These are phyloP conservation scores for Triplophysa siluroides DNA, from an alignment of 2,113 vertebrate species.

Conservation along the genomic window DNA sequence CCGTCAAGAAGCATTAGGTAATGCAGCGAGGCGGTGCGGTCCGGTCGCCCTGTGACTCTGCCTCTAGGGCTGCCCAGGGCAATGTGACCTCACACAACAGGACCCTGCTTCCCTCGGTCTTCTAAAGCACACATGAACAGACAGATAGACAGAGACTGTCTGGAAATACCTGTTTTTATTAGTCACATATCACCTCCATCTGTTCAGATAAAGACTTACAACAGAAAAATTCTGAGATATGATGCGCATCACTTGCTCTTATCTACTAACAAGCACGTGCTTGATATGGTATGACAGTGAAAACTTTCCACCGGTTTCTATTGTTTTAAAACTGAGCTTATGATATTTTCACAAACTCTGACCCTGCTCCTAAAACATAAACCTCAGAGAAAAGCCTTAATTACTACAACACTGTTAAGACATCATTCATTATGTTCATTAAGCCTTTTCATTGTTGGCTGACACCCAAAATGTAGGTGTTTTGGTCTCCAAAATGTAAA, in stretches of 20 bases:
- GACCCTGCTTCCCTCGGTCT: conserved; percentile 4
- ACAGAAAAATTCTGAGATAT: neutral
- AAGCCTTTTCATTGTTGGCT: too few species aligned
- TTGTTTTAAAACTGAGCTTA: too few species aligned
- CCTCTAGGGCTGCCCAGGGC: conserved; percentile 59
- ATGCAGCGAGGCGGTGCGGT: conserved; percentile 54
- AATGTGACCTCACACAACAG: conserved; percentile 58
- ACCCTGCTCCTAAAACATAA: too few species aligned
- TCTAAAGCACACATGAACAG: conserved; percentile 3
- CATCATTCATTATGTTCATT: too few species aligned
- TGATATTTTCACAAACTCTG: too few species aligned
- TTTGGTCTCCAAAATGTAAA: too few species aligned
- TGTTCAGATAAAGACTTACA: neutral
- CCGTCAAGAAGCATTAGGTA: conserved; percentile 8
- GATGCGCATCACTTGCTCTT: neutral
- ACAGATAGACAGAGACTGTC: neutral
- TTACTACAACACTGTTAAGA: too few species aligned
- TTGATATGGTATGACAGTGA: too few species aligned
- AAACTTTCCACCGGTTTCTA: too few species aligned
- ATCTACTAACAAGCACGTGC: too few species aligned
- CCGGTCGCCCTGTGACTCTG: conserved; percentile 40
- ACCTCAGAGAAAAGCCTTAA: neutral
- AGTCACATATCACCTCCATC: neutral
- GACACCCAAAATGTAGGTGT: too few species aligned
- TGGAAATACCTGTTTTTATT: neutral